A percentile compares a stretch with the other conserved stretches of the same genome.
These are phyloP conservation scores for Hydriomena furcata DNA, from an alignment of 2,888 invertebrate species.

Conservation along the genomic window DNA sequence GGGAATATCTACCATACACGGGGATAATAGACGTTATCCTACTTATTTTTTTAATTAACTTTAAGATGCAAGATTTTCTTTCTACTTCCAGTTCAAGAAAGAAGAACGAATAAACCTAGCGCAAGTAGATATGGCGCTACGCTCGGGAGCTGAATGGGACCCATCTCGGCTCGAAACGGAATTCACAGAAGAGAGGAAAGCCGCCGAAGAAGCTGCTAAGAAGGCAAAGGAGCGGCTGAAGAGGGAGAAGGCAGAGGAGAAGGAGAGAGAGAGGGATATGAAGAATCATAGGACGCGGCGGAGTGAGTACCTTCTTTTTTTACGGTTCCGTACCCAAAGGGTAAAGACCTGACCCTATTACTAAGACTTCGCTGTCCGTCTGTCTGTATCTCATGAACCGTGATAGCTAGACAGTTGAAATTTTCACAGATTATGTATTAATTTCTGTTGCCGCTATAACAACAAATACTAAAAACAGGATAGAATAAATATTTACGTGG, in stretches of 20 bases:
- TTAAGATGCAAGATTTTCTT: not conserved
- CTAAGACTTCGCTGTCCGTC: too few relatives aligned
- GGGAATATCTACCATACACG: too few relatives aligned
- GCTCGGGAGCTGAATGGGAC: constrained; percentile 88
- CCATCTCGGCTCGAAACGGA: constrained; percentile 54
- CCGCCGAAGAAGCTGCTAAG: constrained; percentile 37
- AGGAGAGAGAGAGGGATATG: constrained; percentile 60
- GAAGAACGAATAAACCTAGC: constrained; percentile 91
- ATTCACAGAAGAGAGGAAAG: constrained; percentile 56
- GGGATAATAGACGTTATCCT: too few relatives aligned
- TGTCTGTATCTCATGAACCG: too few relatives aligned
- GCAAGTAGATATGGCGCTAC: constrained; percentile 89
- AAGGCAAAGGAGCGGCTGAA: constrained; percentile 43
- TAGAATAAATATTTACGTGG: too few relatives aligned
- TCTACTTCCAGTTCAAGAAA: constrained; percentile 87
- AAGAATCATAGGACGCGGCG: constrained; percentile 41
- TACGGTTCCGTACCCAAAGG: too few relatives aligned
- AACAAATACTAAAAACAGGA: too few relatives aligned
- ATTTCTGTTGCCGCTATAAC: too few relatives aligned
- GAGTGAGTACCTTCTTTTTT: constrained; percentile 45
- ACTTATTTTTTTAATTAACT: too few relatives aligned
- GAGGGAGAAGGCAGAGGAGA: constrained; percentile 75
- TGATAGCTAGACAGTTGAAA: too few relatives aligned
- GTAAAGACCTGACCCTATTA: too few relatives aligned
- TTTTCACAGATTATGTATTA: too few relatives aligned